These are phyloP conservation scores for Prietella phreatophila DNA, from an alignment of 2,113 vertebrate species.

Conservation along the genomic window DNA sequence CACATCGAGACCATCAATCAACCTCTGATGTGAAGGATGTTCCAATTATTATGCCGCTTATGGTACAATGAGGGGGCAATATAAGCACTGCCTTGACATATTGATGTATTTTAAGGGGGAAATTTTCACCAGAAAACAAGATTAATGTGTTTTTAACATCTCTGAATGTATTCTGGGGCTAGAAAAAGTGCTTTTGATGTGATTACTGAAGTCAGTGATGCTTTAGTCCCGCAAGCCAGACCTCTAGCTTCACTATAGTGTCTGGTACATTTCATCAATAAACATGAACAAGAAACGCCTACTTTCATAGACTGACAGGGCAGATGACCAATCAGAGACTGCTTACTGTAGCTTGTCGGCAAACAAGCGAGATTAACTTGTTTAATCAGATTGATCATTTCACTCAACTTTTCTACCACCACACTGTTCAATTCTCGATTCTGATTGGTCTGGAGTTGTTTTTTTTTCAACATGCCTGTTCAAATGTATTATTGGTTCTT, in stretches of 20 bases:
- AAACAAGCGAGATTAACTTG: neutral
- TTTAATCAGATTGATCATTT: neutral
- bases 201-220: constrained; percentile 7
- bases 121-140: constrained; percentile 10
- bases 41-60: constrained; percentile 33
- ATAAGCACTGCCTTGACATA: constrained; percentile 9
- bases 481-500: neutral
- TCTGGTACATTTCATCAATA: neutral
- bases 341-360: neutral
- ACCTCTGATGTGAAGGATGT: constrained; percentile 24
- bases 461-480: neutral
- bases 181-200: constrained; percentile 4
- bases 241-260: too few relatives aligned
- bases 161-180: neutral
- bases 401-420: neutral
- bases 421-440: neutral
- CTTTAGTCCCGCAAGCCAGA: neutral
- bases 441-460: neutral
- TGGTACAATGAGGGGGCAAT: constrained; percentile 2
- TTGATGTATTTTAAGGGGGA: constrained; percentile 26
- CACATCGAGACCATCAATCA: constrained; percentile 12
- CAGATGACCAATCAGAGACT: neutral
- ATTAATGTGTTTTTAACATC: constrained; percentile 26
- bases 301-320: neutral
- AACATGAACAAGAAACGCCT: neutral